A percentile compares a stretch with the other conserved stretches of the same genome.
phyloP scores from a whole-genome alignment of 2,113 vertebrate species.

The Lepus europaeus region DNA sequence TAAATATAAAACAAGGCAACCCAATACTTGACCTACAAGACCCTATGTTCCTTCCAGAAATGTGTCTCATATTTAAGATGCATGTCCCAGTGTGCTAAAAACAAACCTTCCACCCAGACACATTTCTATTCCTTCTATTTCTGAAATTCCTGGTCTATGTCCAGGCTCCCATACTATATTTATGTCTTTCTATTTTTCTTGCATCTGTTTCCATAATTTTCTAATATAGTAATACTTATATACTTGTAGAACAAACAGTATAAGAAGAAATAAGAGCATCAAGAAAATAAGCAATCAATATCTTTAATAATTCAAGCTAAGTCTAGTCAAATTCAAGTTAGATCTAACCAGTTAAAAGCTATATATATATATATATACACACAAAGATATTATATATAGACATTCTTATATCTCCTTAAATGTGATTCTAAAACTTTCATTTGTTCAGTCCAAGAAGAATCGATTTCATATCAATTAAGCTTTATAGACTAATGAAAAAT shows the following conservation, averaged over 20 bases:
- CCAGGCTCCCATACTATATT: conserved; percentile 71
- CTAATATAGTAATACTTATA: conserved; percentile 40
- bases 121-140: conserved; percentile 69
- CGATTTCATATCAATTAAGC: not conserved
- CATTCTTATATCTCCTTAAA: not conserved
- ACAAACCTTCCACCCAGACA: conserved; percentile 50
- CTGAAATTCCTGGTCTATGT: conserved; percentile 52
- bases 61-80: conserved; percentile 72
- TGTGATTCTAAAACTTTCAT: not conserved
- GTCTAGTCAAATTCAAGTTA: not conserved
- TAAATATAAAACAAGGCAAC: conserved; percentile 56
- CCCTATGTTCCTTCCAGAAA: conserved; percentile 74
- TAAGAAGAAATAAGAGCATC: not conserved
- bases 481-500: not conserved
- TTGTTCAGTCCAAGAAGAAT: not conserved
- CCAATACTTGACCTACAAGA: conserved; percentile 36
- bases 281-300: not conserved
- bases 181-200: conserved; percentile 55
- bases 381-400: too few species aligned
- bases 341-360: too few species aligned
- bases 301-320: conserved; percentile 15
- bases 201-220: conserved; percentile 20
- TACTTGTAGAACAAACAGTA: not conserved
- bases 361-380: not conserved
- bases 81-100: conserved; percentile 61